phyloP scores from a whole-genome alignment of 1,140 invertebrate genomes.

The Neodiprion pinetum region DNA sequence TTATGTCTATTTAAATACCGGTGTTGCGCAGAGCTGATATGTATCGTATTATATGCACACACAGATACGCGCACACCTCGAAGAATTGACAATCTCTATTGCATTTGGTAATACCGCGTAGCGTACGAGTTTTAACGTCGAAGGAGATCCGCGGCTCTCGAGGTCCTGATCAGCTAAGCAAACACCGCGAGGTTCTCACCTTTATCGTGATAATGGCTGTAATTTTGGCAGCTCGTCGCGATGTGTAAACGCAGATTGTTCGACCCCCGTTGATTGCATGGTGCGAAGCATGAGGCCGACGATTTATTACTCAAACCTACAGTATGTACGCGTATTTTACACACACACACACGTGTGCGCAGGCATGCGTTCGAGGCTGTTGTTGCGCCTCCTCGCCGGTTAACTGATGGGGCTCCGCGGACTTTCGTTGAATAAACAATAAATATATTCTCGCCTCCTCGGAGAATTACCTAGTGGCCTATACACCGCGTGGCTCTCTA shows the following conservation, averaged over 20 bases:
- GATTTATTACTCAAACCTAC: conserved; percentile 40
- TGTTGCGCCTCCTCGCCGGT: background rate
- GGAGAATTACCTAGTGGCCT: conserved; percentile 6
- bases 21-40: too few relatives aligned
- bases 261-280: conserved; percentile 40
- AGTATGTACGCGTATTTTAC: too few relatives aligned
- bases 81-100: too few relatives aligned
- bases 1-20: too few relatives aligned
- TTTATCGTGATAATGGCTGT: conserved; percentile 46
- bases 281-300: conserved; percentile 31
- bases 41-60: too few relatives aligned
- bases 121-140: too few relatives aligned
- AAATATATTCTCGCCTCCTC: conserved; percentile 1
- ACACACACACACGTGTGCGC: too few relatives aligned
- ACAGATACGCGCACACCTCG: too few relatives aligned
- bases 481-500: background rate
- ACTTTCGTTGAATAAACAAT: conserved; percentile 5
- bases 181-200: conserved; percentile 21
- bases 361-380: background rate
- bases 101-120: too few relatives aligned
- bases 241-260: conserved; percentile 35
- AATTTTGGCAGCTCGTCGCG: conserved; percentile 37
- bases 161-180: background rate
- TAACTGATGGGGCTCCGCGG: background rate
- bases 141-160: background rate